Conservation (phyloP, 2,113 vertebrate species). For the Cololabis saira region DNA sequence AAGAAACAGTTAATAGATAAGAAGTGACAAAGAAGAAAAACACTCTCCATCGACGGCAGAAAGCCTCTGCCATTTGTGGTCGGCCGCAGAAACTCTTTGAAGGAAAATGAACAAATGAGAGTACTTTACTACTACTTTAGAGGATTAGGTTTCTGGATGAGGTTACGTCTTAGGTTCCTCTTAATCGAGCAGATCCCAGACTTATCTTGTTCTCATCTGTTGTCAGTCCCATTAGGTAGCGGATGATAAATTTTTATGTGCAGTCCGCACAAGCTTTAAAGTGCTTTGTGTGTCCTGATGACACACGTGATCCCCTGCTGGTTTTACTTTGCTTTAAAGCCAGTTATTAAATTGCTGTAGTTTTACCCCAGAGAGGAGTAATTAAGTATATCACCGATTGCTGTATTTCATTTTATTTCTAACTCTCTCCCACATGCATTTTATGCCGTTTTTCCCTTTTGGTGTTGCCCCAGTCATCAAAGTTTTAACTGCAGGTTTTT, state of each 20-base stretch:
- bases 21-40: no score
- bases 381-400: not conserved
- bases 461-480: not conserved
- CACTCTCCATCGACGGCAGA: not conserved
- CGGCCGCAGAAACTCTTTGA: not conserved
- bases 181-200: not conserved
- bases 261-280: not conserved
- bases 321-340: no score
- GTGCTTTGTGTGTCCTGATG: not conserved
- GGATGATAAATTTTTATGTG: not conserved
- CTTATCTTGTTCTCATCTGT: not conserved
- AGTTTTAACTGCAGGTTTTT: no score
- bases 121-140: not conserved
- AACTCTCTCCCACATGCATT: not conserved
- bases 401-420: not conserved
- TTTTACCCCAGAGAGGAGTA: no score
- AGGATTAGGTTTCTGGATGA: not conserved
- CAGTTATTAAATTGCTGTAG: no score
- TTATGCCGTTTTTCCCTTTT: not conserved
- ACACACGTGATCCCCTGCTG: no score
- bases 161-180: not conserved
- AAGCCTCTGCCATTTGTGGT: not conserved
- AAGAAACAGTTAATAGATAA: no score
- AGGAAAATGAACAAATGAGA: not conserved
- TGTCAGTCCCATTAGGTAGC: not conserved